Percentiles rank a stretch among this genome's conserved stretches.
phyloP scores from a whole-genome alignment of 2,113 vertebrate species.

The Prionailurus viverrinus region DNA sequence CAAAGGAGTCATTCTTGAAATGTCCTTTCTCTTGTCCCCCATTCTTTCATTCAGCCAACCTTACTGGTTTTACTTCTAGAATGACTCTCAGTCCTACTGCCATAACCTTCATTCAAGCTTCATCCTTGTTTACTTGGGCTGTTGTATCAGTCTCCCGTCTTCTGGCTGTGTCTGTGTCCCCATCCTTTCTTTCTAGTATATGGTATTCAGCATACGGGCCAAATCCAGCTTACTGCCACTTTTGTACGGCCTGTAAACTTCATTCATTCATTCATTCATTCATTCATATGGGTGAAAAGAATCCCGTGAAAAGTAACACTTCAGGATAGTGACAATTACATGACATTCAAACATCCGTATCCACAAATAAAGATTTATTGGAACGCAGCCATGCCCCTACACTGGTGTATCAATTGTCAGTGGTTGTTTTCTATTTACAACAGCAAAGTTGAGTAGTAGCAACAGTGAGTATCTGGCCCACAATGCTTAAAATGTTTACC shows the following conservation, averaged over 20 bases:
- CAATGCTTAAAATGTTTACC: background rate
- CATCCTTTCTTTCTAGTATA: background rate
- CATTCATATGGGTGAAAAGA: background rate
- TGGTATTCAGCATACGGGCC: fast-evolving
- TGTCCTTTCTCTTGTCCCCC: background rate
- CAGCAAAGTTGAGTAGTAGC: background rate
- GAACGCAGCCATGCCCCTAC: background rate
- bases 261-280: background rate
- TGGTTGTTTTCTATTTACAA: background rate
- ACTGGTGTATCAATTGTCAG: background rate
- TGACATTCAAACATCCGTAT: background rate
- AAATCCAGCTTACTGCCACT: background rate
- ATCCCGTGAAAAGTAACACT: background rate
- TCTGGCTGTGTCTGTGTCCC: background rate
- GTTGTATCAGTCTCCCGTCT: fast-evolving
- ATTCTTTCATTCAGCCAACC: background rate
- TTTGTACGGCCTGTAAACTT: background rate
- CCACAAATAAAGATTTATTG: background rate
- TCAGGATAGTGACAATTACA: background rate
- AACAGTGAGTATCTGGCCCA: background rate
- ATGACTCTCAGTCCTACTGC: background rate
- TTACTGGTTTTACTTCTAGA: background rate
- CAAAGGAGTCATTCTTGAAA: background rate
- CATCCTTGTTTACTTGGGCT: background rate
- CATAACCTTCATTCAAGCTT: background rate